A percentile compares a stretch with the other conserved stretches of the same genome.
Conservation (phyloP, 2,888 invertebrate species). For the Hyles lineata region DNA sequence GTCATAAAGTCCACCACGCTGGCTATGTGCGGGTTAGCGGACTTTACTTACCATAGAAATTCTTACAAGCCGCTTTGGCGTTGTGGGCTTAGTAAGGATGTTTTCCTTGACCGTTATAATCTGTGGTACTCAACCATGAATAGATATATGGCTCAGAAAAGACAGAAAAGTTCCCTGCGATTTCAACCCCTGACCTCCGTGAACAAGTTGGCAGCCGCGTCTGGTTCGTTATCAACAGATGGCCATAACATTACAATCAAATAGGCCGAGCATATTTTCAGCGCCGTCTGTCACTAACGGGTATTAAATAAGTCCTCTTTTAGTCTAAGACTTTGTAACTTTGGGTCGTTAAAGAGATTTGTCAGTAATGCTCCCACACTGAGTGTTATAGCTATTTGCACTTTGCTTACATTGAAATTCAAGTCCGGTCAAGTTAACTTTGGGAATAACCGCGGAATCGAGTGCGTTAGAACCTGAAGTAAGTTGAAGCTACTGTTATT, state of each 20-base stretch:
- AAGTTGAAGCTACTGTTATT: slow-evolving; percentile 17
- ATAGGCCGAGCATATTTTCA: not conserved
- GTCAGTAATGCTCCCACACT: not conserved
- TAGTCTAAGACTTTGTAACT: slow-evolving; percentile 22
- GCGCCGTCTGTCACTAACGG: not conserved
- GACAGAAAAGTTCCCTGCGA: too few species aligned
- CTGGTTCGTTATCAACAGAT: too few species aligned
- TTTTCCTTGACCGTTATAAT: too few species aligned
- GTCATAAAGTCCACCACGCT: too few species aligned
- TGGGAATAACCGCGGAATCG: slow-evolving; percentile 9
- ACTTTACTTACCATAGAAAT: too few species aligned
- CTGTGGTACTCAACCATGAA: too few species aligned
- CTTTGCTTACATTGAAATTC: slow-evolving; percentile 25
- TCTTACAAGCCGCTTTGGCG: too few species aligned
- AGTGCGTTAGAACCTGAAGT: not conserved
- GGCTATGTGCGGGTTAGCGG: too few species aligned
- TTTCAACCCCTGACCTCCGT: too few species aligned
- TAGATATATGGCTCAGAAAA: too few species aligned
- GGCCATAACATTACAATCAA: not conserved
- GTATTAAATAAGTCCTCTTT: slow-evolving; percentile 12
- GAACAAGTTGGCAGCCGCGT: too few species aligned
- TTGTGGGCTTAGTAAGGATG: too few species aligned
- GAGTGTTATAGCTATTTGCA: slow-evolving; percentile 17
- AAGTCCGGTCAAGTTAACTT: slow-evolving; percentile 23
- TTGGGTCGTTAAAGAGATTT: slow-evolving; percentile 30